Base-by-base conservation (phyloP, 1,140 invertebrate species). In the Ptiloglossa arizonensis region DNA sequence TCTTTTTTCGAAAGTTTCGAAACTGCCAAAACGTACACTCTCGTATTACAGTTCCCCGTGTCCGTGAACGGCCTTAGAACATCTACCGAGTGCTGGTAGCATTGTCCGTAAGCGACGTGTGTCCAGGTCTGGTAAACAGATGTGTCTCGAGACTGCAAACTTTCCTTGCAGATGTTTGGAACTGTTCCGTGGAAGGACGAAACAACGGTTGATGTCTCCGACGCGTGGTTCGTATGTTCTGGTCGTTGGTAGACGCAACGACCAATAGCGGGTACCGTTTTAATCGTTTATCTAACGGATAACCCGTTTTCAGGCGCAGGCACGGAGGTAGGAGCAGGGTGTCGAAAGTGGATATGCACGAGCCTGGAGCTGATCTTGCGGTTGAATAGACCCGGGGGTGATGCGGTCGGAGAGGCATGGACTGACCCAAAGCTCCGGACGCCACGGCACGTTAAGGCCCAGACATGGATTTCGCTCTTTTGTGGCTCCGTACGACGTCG, bases 391-490 rank as follows among this genome's bases (percentile, higher is more conserved):
- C 24, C 41, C 35, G 77, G 24, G 59, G 72, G 44, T 29, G 63
- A 48, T 48, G 63, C 17, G 24, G 41, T 50, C 6, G 56, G 13
- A 48, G 69, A 54, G 46, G 59, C 48, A 19, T 15, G 46, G 70
- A 64, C 62, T 69, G 68, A 81, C 72, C 86, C 69, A 85, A 81
- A 67, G 74, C 78, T 72, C 32, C 48, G 63, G 59, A 74, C 66
- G 82, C 79, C 74, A 77, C 79, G 67, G 70, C 79, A 64, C 80
- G 85, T 89, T 87, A 87, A 85, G 82, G 79, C 64, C 86, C 88
- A 87, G 87, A 87, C 86, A 75, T 79, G 81, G 71, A 88, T 87
- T 87, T 89, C 78, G 87, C 83, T 87, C 87, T 88, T 90, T 90
- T 86, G 84, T 87, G 83, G 82, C 81, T 84, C 81, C 86, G 79